Percentiles rank a stretch among this genome's conserved stretches.
phyloP scores from a whole-genome alignment of 2,888 invertebrate species.

The Empis livida region DNA sequence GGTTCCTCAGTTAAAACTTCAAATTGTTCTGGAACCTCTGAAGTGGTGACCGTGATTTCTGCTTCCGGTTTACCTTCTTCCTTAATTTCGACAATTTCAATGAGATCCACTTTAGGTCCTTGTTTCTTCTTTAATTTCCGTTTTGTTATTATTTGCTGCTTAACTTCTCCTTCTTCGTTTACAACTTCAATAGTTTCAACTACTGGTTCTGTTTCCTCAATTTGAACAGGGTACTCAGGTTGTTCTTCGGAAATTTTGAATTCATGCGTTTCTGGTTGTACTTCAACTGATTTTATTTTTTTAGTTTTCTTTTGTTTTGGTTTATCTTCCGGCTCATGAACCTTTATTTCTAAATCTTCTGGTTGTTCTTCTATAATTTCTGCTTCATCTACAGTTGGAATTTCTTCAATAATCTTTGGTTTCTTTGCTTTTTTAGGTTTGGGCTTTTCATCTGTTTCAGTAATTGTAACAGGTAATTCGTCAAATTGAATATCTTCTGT shows the following conservation, averaged over 20 bases:
- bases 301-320: slow-evolving; percentile 11
- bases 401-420: slow-evolving; percentile 23
- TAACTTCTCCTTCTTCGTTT: slow-evolving; percentile 24
- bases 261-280: slow-evolving; percentile 6
- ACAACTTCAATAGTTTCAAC: slow-evolving; percentile 25
- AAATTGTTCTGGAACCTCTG: slow-evolving; percentile 15
- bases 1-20: slow-evolving; percentile 6
- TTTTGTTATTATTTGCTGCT: slow-evolving; percentile 22
- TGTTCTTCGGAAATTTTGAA: slow-evolving; percentile 16
- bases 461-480: slow-evolving; percentile 5
- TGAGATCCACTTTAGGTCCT: slow-evolving; percentile 34
- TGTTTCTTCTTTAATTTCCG: slow-evolving; percentile 33
- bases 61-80: slow-evolving; percentile 34
- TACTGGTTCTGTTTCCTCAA: slow-evolving; percentile 30
- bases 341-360: slow-evolving; percentile 10
- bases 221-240: slow-evolving; percentile 25
- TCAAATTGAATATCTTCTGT: slow-evolving; percentile 3
- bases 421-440: slow-evolving; percentile 19
- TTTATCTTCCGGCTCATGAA: slow-evolving; percentile 8
- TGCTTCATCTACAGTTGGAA: slow-evolving; percentile 19
- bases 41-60: slow-evolving; percentile 9
- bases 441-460: slow-evolving; percentile 14
- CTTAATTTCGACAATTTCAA: slow-evolving; percentile 32
- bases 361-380: slow-evolving; percentile 21
- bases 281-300: slow-evolving; percentile 3